Percentiles rank a stretch among this genome's conserved stretches.
Conservation (phyloP, 2,797 vertebrate genomes). For the Peromyscus aztecus region DNA sequence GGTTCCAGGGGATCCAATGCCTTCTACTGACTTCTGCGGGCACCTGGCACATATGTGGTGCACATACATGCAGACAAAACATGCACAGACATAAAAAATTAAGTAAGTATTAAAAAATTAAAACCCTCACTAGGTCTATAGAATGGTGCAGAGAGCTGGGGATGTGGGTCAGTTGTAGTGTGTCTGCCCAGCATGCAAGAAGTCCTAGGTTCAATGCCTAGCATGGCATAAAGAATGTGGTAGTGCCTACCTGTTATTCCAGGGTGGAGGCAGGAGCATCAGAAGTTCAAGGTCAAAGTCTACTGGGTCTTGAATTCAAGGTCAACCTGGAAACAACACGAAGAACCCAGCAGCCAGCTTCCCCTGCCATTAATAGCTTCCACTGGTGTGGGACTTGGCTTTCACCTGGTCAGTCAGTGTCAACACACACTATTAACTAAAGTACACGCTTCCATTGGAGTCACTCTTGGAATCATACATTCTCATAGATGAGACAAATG, state of each 20-base stretch:
- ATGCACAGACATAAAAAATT: neutral
- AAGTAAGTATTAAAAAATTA: neutral
- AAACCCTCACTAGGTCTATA: neutral
- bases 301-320: neutral
- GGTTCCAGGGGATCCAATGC: neutral
- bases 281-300: neutral
- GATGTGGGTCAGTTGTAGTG: neutral
- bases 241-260: neutral
- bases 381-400: neutral
- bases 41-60: neutral
- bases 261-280: neutral
- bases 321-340: neutral
- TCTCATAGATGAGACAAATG: neutral
- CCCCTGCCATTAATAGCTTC: neutral
- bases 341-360: neutral
- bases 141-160: neutral
- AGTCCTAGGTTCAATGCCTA: neutral
- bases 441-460: neutral
- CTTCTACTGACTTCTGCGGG: neutral
- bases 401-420: neutral
- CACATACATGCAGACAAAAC: neutral
- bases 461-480: neutral
- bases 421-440: neutral
- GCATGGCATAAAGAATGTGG: neutral
- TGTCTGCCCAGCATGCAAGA: neutral